These are phyloP conservation scores for Uloborus diversus DNA, from an alignment of 1,140 invertebrate species.

Conservation along the genomic window DNA sequence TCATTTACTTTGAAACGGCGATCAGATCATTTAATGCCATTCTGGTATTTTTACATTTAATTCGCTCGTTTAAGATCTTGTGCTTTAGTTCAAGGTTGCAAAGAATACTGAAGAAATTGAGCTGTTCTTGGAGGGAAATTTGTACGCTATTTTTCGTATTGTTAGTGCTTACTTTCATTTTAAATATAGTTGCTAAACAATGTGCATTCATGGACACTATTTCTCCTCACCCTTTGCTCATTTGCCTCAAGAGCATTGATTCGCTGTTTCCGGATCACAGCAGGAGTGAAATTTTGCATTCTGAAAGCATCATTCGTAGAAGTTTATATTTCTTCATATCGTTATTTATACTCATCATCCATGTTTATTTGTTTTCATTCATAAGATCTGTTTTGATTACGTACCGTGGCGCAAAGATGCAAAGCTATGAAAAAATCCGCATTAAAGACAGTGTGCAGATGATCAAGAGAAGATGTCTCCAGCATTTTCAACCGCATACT, in stretches of 20 bases:
- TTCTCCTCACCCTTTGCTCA: constrained; percentile 1
- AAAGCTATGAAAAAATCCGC: background rate
- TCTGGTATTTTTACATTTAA: constrained; percentile 16
- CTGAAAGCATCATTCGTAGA: background rate
- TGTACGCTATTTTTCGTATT: background rate
- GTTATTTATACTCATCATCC: background rate
- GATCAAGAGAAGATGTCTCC: background rate
- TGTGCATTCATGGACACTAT: background rate
- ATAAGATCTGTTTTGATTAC: constrained; percentile 15
- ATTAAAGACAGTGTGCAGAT: constrained; percentile 2
- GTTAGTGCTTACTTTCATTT: background rate
- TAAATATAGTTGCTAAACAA: background rate
- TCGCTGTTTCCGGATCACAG: background rate
- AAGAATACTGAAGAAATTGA: background rate
- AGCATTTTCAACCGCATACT: background rate
- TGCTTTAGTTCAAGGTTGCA: constrained; percentile 4
- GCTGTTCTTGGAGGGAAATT: background rate
- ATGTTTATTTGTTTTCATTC: constrained; percentile 14
- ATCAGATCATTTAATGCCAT: background rate
- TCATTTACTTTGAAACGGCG: background rate
- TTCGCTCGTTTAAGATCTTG: background rate
- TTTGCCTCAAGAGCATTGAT: constrained; percentile 3
- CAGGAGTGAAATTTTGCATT: constrained; percentile 4
- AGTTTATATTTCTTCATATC: background rate
- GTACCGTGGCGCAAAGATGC: background rate